Base-by-base conservation (phyloP, 2,797 vertebrate species). In the Pipistrellus pipistrellus region DNA sequence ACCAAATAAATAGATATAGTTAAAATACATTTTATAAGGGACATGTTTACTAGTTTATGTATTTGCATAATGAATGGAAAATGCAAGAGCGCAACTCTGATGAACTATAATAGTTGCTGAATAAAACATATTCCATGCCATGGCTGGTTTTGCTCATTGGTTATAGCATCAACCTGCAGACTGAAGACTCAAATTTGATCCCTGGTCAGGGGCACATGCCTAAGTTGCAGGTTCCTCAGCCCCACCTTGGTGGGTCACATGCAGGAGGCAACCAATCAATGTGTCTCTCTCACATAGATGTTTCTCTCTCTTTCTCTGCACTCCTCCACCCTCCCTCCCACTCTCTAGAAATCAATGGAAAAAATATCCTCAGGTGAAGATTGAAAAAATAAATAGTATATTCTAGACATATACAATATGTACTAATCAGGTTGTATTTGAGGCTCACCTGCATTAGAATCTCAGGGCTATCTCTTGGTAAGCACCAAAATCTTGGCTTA, bases 401-500 rank as follows among this genome's bases (percentile, higher is more conserved):
- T 48, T 51, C 20, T 66, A 59, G 12, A 84, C 41, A 73, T 68
- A 35, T 25, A 38, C 10, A 88, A 8, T 32, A 51, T n/a, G 8
- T 53, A 30, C n/a, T 87, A 69, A n/a, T 75, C 17, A 75, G 20
- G 18, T 59, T 80, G 64, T 62, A 41, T 75, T 68, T 80, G 25
- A 81, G 25, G 13, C 77, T 30, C 18, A 30, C 1, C 6, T 77
- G 4, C 27, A 64, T 21, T 53, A 76, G 51, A 88, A 78, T 88
- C 21, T 62, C 59, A 84, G 44, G 8, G 8, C 4, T 17, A 25
- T 78, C 78, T 94, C 17, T 35, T 88, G 15, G 44, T 71, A 80
- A 72, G n/a, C 41, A 27, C 20, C 55, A 20, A 88, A 91, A 88
- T 87, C 38, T 87, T 83, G 44, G 12, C 35, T 95, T 51, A 21